Evolutionary conservation across 2,113 vertebrate genomes (phyloP), one percentile per base, ranked within the genome.

Genomic region (Hemicordylus capensis): DNA sequence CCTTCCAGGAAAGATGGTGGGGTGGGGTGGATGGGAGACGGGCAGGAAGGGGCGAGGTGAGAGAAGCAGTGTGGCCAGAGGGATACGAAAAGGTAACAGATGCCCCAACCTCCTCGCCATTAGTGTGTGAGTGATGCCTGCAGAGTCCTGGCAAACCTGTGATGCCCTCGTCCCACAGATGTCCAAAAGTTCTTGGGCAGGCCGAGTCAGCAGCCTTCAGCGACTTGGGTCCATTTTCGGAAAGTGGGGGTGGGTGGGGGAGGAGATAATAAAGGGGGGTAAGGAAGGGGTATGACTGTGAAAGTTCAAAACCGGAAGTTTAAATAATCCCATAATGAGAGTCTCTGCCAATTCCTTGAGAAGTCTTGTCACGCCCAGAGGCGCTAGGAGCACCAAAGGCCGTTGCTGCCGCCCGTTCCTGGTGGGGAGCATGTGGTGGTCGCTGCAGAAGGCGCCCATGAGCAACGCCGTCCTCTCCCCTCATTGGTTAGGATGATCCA

Each of bases 401-500:
- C 95, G 95, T 94, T 90, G 6, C 22, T 7, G 5, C 95, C 95
- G 93, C 93, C 87, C 93, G 94, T 96, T 94, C 96, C 94, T 96
- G 95, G 84, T n/a, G 96, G 96, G 96, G 95, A 96, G 96, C 96
- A 94, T 93, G 19, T 94, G 96, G 39, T 95, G 97, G 96, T 94
- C 6, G 95, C 96, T 97, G 97, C 95, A 95, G 96, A 97, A 97
- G 96, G 95, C 94, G 94, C 95, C 70, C 95, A 96, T 91, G 95
- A 95, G 93, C 93, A 95, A 95, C 95, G 94, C 96, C 34, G 85
- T 94, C 92, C 94, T 91, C 96, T 96, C 95, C 93, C 95, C 96
- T 99, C 98, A 99, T 97, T 98, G 97, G 96, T 98, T 96, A 93
- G 97, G 98, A 96, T 96, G 96, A 91, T 98, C 98, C 98, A 97